Base-by-base conservation (phyloP, 2,888 invertebrate species). In the Hirtodrosophila cameraria region DNA sequence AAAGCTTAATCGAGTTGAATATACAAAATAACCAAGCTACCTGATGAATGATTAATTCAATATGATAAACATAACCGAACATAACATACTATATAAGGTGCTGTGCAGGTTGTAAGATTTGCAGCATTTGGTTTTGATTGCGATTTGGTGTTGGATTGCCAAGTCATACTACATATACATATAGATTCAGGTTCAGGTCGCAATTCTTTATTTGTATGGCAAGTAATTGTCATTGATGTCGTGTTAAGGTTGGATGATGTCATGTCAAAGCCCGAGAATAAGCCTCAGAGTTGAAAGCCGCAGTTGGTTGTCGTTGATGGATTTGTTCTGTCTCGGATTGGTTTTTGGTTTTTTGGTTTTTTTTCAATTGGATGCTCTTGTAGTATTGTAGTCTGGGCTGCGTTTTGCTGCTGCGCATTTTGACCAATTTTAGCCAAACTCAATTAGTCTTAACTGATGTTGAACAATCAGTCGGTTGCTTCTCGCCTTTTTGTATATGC, bases 371-470 rank as follows among this genome's bases (percentile, higher is more conserved):
- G 66, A 63, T 67, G 73, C 70, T 73, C 50, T 66, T 57, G 77
- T 18, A 16, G n/a, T 62, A 50, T 68, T 72, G 52, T 58, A 28
- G 52, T 33, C 8, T 35, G 11, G 11, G 49, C 15, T 13, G 4
- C 12, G 2, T 12, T n/a, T 28, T 54, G 59, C 42, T 60, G 80
- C 67, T 83, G 86, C 82, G 82, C 85, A 85, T 85, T 74, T 86
- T 81, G 74, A 82, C 85, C 81, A 81, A 81, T 78, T 85, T 76
- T 52, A 74, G 82, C 79, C 76, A 81, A 79, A 67, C 64, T 74
- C 81, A 81, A 81, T 81, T 81, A 81, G 79, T 85, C 82, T 81
- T 75, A 70, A 72, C 80, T 73, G 80, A 67, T 80, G 67, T 55
- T 58, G 43, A 66, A 66, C 46, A 36, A 45, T 53, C 43, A 35